A percentile compares a stretch with the other conserved stretches of the same genome.
Conservation (phyloP, 2,797 vertebrate genomes). For the Petrocephalus schoutedeni region DNA sequence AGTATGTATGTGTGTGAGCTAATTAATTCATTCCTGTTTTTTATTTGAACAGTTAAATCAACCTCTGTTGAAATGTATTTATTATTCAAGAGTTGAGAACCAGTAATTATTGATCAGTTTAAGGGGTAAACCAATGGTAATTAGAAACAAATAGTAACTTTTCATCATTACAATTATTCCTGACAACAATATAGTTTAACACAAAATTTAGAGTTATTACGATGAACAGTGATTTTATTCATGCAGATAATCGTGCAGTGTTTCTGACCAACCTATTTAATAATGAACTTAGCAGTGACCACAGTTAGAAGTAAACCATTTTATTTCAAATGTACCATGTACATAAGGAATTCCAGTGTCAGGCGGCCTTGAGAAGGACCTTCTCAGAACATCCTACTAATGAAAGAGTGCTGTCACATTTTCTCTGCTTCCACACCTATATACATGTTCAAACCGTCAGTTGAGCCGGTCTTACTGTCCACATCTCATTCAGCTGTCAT, state of each 20-base stretch:
- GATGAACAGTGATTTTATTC: not conserved
- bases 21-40: not conserved
- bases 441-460: not conserved
- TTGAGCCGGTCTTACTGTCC: not conserved
- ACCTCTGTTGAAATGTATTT: not conserved
- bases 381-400: not conserved
- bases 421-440: not conserved
- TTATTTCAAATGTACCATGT: not conserved
- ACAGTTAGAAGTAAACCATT: not conserved
- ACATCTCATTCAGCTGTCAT: not conserved
- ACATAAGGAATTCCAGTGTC: not conserved
- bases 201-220: not conserved
- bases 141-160: not conserved
- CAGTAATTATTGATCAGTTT: not conserved
- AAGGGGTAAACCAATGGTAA: not conserved
- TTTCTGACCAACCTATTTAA: not conserved
- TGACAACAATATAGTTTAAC: not conserved
- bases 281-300: not conserved
- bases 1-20: not conserved
- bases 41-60: not conserved
- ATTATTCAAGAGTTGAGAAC: not conserved
- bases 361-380: not conserved
- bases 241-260: not conserved
- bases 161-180: not conserved
- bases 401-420: not conserved